Evolutionary conservation across 2,888 invertebrate species (phyloP).

Genomic region (Heliconius erato): DNA sequence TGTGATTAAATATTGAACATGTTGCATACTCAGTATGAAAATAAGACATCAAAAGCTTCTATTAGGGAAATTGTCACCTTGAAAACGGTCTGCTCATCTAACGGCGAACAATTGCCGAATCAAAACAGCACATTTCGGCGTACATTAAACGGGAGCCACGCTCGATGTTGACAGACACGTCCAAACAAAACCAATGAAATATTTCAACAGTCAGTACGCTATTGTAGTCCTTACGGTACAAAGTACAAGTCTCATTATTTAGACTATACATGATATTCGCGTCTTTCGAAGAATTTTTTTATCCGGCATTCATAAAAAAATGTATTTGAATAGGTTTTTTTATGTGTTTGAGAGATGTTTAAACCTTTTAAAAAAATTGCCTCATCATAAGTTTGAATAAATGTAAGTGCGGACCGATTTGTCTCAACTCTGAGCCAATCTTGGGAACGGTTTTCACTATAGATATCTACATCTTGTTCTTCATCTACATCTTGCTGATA

Average conservation of each 20-base stretch:
- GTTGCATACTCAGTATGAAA: not conserved
- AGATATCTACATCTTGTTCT: not conserved
- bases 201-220: conserved; percentile 18
- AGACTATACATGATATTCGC: not conserved
- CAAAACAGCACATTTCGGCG: conserved; percentile 37
- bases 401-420: too few relatives aligned
- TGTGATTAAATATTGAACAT: not conserved
- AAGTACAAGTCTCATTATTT: not conserved
- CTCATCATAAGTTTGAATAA: not conserved
- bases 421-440: too few relatives aligned
- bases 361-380: not conserved
- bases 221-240: conserved; percentile 17
- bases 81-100: conserved; percentile 29
- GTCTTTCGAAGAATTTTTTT: conserved; percentile 31
- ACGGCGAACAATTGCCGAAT: conserved; percentile 32
- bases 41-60: not conserved
- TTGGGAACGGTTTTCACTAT: not conserved
- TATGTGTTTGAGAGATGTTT: not conserved
- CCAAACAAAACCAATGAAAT: conserved; percentile 42
- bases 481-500: not conserved
- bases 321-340: not conserved
- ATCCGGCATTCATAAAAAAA: conserved; percentile 20
- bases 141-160: conserved; percentile 41
- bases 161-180: conserved; percentile 40
- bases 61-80: conserved; percentile 28